These are phyloP conservation scores for Zygothrica quintamaculata DNA, from an alignment of 2,888 invertebrate genomes.

Conservation along the genomic window DNA sequence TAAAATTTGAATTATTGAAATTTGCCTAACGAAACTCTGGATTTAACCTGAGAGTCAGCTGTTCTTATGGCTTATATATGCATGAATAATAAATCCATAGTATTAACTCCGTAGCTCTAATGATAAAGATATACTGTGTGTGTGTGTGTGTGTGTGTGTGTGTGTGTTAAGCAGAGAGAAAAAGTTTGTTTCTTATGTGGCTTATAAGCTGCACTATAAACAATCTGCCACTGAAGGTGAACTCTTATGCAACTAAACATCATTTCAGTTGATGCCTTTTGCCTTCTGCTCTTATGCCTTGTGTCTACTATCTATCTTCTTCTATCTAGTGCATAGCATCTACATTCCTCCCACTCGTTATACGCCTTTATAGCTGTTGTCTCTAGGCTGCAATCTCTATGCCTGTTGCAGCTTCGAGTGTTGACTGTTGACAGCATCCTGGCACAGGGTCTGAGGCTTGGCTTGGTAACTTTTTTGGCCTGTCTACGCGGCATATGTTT, in stretches of 20 bases:
- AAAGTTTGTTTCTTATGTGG: not conserved
- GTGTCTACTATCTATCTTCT: not conserved
- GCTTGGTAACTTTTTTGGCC: slow-evolving; percentile 39
- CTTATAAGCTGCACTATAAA: slow-evolving; percentile 29
- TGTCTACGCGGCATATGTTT: slow-evolving; percentile 70
- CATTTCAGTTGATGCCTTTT: no score
- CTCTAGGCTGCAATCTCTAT: slow-evolving; percentile 25
- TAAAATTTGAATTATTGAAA: slow-evolving; percentile 75
- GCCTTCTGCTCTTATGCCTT: slow-evolving; percentile 4
- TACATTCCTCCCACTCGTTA: no score
- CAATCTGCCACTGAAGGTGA: slow-evolving; percentile 13
- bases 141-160: not conserved
- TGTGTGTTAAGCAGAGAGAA: not conserved
- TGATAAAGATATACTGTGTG: not conserved
- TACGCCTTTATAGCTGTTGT: no score
- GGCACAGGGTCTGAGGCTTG: slow-evolving; percentile 26
- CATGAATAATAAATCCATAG: slow-evolving; percentile 63
- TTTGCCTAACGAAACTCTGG: slow-evolving; percentile 53
- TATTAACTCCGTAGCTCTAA: slow-evolving; percentile 28
- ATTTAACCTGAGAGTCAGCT: slow-evolving; percentile 59
- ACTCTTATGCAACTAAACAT: slow-evolving; percentile 43
- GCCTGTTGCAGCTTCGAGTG: slow-evolving; percentile 66
- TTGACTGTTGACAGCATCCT: slow-evolving; percentile 73
- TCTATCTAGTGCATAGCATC: no score
- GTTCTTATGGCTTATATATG: slow-evolving; percentile 56